Evolutionary conservation across 1,140 invertebrate species (phyloP).

Genomic region (Drosophila persimilis): DNA sequence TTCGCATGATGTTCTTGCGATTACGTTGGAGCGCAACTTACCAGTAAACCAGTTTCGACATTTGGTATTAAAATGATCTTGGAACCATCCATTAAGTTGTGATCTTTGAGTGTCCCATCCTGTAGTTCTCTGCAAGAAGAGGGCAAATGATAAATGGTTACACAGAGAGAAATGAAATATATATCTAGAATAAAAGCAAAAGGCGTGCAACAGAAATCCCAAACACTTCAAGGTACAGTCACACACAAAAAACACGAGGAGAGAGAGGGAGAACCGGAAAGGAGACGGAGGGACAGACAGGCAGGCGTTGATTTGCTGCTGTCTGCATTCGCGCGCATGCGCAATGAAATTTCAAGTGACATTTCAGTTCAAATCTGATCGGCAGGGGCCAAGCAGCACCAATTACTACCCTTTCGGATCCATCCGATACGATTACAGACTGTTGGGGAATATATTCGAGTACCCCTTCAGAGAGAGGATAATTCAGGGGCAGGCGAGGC

Average conservation of each 20-base stretch:
- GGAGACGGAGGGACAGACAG: too few relatives aligned
- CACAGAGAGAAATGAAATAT: neutral
- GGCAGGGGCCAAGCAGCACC: neutral
- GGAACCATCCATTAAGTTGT: conserved; percentile 93
- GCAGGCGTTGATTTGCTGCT: conserved; percentile 43
- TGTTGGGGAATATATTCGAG: too few relatives aligned
- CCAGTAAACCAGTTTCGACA: conserved; percentile 96
- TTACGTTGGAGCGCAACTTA: too few relatives aligned
- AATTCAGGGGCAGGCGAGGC: too few relatives aligned
- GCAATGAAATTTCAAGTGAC: conserved; percentile 55
- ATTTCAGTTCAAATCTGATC: conserved; percentile 36
- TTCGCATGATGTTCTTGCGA: too few relatives aligned
- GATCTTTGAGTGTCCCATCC: conserved; percentile 93
- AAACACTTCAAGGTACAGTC: conserved; percentile 31
- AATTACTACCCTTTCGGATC: neutral
- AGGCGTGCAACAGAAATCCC: conserved; percentile 22
- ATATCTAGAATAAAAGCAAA: conserved; percentile 7
- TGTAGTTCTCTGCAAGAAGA: conserved; percentile 91
- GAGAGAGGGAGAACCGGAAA: too few relatives aligned
- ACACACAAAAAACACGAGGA: neutral
- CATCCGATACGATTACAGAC: too few relatives aligned
- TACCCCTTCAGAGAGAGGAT: too few relatives aligned
- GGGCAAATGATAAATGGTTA: conserved; percentile 1
- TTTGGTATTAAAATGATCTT: conserved; percentile 94
- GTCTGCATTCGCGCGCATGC: conserved; percentile 61